Conservation (phyloP, 2,888 invertebrate genomes). For the Machimus atricapillus region DNA sequence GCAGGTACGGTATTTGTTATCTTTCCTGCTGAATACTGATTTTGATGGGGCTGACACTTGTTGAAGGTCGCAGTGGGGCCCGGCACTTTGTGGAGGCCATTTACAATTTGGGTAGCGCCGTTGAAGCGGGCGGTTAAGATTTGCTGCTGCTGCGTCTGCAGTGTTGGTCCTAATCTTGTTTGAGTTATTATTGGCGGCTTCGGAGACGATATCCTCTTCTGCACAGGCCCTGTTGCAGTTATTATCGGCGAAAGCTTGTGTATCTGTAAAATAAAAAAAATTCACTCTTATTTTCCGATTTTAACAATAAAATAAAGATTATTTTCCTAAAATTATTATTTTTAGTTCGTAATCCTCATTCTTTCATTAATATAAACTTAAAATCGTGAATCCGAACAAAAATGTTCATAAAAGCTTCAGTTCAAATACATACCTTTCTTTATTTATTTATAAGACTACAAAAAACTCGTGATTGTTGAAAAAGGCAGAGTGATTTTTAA, state of each 20-base stretch:
- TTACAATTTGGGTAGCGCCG: conserved; percentile 48
- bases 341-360: too few relatives aligned
- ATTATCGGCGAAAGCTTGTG: conserved; percentile 46
- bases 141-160: conserved; percentile 44
- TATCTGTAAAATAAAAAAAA: conserved; percentile 38
- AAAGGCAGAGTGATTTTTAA: too few relatives aligned
- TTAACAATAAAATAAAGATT: background rate
- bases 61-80: conserved; percentile 44
- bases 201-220: conserved; percentile 36
- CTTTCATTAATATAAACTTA: too few relatives aligned
- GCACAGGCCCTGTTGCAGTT: conserved; percentile 25
- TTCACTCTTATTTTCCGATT: background rate
- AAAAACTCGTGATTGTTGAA: too few relatives aligned
- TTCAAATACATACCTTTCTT: too few relatives aligned
- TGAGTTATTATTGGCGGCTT: conserved; percentile 37
- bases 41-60: conserved; percentile 52
- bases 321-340: background rate
- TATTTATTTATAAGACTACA: too few relatives aligned
- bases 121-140: conserved; percentile 47
- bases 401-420: too few relatives aligned
- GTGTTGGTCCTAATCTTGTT: conserved; percentile 25
- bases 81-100: conserved; percentile 50
- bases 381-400: too few relatives aligned
- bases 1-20: conserved; percentile 14
- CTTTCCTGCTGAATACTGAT: conserved; percentile 31